These are phyloP conservation scores for Dasyprocta punctata DNA, from an alignment of 2,113 vertebrate species.

Conservation along the genomic window DNA sequence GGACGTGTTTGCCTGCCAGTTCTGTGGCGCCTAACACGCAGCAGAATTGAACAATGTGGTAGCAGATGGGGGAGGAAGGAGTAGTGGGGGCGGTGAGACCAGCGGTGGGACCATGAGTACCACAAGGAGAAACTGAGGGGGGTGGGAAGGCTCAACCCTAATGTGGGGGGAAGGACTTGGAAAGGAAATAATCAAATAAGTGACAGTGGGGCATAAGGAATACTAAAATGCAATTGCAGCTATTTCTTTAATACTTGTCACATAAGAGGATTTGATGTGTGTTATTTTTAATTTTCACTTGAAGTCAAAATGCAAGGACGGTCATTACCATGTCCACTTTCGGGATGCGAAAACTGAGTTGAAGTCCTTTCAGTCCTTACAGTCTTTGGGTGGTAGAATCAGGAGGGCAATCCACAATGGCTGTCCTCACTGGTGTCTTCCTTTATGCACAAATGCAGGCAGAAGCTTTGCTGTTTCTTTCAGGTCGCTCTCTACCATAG, in stretches of 20 bases:
- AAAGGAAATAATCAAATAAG: not conserved
- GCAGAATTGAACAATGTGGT: not conserved
- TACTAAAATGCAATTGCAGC: not conserved
- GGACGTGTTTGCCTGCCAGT: not conserved
- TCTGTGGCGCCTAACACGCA: not conserved
- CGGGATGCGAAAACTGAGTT: not conserved
- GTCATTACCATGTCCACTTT: not conserved
- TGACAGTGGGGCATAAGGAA: not conserved
- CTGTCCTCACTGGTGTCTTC: fast-evolving
- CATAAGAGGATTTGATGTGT: fast-evolving
- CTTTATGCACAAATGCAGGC: fast-evolving
- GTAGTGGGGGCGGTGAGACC: not conserved
- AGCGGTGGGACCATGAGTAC: not conserved
- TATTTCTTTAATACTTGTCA: not conserved
- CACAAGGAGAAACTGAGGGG: not conserved
- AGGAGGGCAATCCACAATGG: fast-evolving
- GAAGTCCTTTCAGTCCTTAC: not conserved
- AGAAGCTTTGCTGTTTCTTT: not conserved
- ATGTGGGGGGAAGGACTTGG: not conserved
- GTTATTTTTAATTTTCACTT: not conserved
- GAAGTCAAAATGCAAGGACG: not conserved
- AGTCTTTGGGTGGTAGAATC: fast-evolving
- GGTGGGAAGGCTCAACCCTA: too few species aligned
- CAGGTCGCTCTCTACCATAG: not conserved
- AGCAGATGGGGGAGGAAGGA: not conserved